A percentile compares a stretch with the other conserved stretches of the same genome.
Evolutionary conservation across 2,888 invertebrate species (phyloP).

Genomic region (Pterobdella sp.): DNA sequence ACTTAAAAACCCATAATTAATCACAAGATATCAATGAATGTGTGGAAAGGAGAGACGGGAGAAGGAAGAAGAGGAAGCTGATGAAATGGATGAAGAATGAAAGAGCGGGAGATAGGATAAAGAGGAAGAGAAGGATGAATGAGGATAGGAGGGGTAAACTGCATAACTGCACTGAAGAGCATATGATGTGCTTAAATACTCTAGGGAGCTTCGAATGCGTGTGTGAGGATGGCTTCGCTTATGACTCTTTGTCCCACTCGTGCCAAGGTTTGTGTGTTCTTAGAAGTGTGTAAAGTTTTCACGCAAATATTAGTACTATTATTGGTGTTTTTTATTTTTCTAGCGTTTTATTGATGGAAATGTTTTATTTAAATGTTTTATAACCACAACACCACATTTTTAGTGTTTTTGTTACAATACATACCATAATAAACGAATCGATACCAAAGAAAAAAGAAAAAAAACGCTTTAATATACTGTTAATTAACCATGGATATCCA

Average conservation of each 20-base stretch:
- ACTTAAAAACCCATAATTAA: too few relatives aligned
- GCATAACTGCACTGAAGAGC: not conserved
- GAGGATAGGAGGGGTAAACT: not conserved
- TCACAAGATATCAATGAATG: not conserved
- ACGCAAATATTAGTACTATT: too few relatives aligned
- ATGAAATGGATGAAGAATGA: not conserved
- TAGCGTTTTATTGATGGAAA: too few relatives aligned
- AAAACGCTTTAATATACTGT: too few relatives aligned
- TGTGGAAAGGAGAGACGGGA: not conserved
- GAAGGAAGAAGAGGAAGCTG: not conserved
- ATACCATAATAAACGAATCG: too few relatives aligned
- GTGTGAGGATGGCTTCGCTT: constrained; percentile 8
- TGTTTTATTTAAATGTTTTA: too few relatives aligned
- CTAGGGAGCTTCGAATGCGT: constrained; percentile 9
- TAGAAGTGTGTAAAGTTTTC: not conserved
- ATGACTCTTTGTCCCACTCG: not conserved
- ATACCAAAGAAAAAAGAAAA: too few relatives aligned
- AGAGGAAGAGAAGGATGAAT: constrained; percentile 1
- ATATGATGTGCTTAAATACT: not conserved
- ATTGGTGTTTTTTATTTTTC: too few relatives aligned
- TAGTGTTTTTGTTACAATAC: too few relatives aligned
- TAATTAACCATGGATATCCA: too few relatives aligned
- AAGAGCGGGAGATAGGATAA: not conserved
- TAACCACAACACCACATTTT: too few relatives aligned
- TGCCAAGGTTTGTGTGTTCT: not conserved